Base-by-base conservation (phyloP, 2,797 vertebrate genomes). In the Sebastes melanostomus region DNA sequence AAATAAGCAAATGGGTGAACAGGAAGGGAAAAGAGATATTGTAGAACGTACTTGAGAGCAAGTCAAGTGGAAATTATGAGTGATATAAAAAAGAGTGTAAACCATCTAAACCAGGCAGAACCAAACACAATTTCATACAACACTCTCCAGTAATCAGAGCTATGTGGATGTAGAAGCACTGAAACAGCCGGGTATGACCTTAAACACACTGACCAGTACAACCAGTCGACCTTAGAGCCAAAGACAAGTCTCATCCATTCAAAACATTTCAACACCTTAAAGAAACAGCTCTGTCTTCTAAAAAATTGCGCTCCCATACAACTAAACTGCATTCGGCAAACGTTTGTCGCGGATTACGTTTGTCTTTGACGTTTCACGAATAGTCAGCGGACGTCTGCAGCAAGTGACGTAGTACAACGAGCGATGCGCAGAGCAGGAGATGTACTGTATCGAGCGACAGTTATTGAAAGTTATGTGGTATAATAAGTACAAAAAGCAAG, bases 131-230 rank as follows among this genome's bases (percentile, higher is more conserved):
- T 63, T 25, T 18, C 8, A 67, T 5, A 59, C 25, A 63, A 25
- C 27, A 36, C 59, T 52, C 4, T 29, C 50, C n/a, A 34, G 18
- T 6, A 30, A 25, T 61, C n/a, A 34, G 11, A 10, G 30, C 8
- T 25, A 22, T 36, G 32, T 82, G 36, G n/a, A 73, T 60, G 14
- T n/a, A 38, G 59, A 34, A 52, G 58, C 18, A 69, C 3, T 75
- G 54, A 38, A 56, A 65, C 5, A 66, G 22, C 42, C 12, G 8
- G 25, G 46, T 30, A 3, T 22, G 60, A 59, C 67, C 56, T 60
- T 67, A 29, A 61, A 22, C 16, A 38, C 20, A 46, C 8, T 11
- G 24, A 77, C 55, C 29, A 29, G 22, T 46, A 24, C 24, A 81
- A 60, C 18, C 50, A 68, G 34, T 12, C 3, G 1, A 16, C 59